Evolutionary conservation across 1,140 invertebrate species (phyloP).

Genomic region (Caenorhabditis brenneri): DNA sequence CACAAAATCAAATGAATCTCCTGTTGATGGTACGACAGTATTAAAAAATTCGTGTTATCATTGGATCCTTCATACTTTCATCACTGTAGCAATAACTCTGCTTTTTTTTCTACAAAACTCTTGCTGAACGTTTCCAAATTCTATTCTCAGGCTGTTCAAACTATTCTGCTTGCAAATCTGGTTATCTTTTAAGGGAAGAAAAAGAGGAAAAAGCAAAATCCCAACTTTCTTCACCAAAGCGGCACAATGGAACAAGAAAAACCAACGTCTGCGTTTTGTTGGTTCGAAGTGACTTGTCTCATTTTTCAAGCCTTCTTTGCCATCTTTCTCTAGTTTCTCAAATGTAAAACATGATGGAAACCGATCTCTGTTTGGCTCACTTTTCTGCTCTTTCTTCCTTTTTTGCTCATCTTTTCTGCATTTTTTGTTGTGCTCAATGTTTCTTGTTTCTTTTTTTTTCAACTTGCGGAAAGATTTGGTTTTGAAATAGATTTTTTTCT

Average conservation of each 20-base stretch:
- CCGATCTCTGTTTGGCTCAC: slow-evolving; percentile 3
- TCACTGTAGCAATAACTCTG: no score
- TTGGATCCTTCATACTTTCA: no score
- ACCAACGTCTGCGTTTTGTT: slow-evolving; percentile 20
- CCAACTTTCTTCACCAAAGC: neutral
- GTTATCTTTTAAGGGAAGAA: slow-evolving; percentile 11
- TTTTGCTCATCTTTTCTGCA: slow-evolving; percentile 28
- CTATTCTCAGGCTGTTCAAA: neutral
- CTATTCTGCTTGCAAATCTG: neutral
- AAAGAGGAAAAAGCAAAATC: neutral
- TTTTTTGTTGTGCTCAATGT: slow-evolving; percentile 22
- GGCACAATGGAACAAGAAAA: slow-evolving; percentile 16
- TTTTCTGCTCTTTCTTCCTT: slow-evolving; percentile 14
- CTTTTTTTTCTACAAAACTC: neutral
- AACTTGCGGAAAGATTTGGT: no score
- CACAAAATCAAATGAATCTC: no score
- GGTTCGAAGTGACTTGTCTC: slow-evolving; percentile 6
- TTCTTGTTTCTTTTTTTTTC: neutral
- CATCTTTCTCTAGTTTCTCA: slow-evolving; percentile 5
- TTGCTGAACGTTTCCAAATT: neutral
- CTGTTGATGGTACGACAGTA: no score
- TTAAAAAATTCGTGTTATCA: no score
- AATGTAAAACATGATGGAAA: neutral
- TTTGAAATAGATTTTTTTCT: no score
- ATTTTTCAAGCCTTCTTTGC: slow-evolving; percentile 5